phyloP scores from a whole-genome alignment of 2,113 vertebrate genomes.

The Alexandromys fortis region DNA sequence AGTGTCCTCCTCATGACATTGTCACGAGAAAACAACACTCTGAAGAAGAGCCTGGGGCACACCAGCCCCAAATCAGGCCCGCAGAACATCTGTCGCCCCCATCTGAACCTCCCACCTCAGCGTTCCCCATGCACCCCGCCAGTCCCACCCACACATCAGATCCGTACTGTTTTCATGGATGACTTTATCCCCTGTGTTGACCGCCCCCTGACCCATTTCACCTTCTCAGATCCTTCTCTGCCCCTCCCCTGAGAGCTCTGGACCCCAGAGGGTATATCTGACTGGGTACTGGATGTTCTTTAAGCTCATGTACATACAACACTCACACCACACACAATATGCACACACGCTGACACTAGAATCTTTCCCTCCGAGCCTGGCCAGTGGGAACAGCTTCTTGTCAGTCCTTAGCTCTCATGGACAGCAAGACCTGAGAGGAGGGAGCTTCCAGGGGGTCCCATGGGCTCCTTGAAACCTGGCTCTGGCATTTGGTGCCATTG shows the following conservation, averaged over 20 bases:
- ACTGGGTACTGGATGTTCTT: neutral
- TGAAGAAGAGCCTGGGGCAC: neutral
- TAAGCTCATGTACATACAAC: neutral
- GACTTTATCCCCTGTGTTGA: neutral
- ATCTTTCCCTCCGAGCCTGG: no score
- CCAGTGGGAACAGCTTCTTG: no score
- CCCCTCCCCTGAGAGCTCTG: neutral
- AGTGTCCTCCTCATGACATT: no score
- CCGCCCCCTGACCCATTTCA: neutral
- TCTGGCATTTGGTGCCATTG: neutral
- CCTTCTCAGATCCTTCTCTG: no score
- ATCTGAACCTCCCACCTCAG: neutral
- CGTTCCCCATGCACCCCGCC: neutral
- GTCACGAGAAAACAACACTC: neutral
- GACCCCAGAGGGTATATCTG: neutral
- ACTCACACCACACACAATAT: neutral
- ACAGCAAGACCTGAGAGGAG: neutral
- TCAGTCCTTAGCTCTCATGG: neutral
- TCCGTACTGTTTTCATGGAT: neutral
- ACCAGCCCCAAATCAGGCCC: neutral
- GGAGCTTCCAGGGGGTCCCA: neutral
- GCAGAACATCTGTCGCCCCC: neutral
- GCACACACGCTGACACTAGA: no score
- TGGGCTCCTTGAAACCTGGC: neutral
- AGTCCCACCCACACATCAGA: no score